Base-by-base conservation (phyloP, 30 jellyfish, hydroid and myxozoan species). In the Hydractinia symbiolongicarpus region DNA sequence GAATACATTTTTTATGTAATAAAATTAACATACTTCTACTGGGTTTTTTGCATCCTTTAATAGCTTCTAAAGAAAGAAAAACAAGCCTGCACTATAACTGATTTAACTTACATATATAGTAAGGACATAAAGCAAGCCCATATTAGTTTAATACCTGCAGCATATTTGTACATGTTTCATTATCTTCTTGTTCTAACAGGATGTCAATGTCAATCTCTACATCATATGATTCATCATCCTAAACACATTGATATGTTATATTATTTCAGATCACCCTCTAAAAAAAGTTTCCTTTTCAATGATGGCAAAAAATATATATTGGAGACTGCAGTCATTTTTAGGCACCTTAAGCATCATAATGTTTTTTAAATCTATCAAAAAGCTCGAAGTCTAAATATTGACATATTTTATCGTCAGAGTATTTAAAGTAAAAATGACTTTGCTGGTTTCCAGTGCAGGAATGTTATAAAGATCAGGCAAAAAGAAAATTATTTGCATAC, bases 211-310 rank as follows among this genome's bases (percentile, higher is more conserved):
- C 96, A 58, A 88, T 79, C 78, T 88, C 96, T 8, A 88, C 85
- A 20, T 83, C 88, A 62, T 82, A 88, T 15, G 82, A 88, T 16
- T 88, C 96, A 49, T 82, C 96, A n/a, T 88, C 96, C 96, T 88
- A 53, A n/a, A 57, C 4, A 61, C 58, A 15, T 30, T 30, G 44
- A 30, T 30, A 30, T 30, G 1, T 30, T 30, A 30, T 30, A 30
- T 30, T 30, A 30, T 30, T 30, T 2, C 44, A 30, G 44, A 30
- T 2, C 44, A 30, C 44, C 44, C 44, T 30, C 44, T 30, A 30
- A 30, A 30, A 30, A 30, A 30, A 30, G 44, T 30, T 30, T 30
- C 44, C 44, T 30, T 30, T 30, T 30, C 44, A 30, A 1, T 0
- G 44, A 30, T 30, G 44, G 44, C 44, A 30, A 30, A 30, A 30